These are phyloP conservation scores for Epinotia nisella DNA, from an alignment of 2,888 invertebrate genomes.

Conservation along the genomic window DNA sequence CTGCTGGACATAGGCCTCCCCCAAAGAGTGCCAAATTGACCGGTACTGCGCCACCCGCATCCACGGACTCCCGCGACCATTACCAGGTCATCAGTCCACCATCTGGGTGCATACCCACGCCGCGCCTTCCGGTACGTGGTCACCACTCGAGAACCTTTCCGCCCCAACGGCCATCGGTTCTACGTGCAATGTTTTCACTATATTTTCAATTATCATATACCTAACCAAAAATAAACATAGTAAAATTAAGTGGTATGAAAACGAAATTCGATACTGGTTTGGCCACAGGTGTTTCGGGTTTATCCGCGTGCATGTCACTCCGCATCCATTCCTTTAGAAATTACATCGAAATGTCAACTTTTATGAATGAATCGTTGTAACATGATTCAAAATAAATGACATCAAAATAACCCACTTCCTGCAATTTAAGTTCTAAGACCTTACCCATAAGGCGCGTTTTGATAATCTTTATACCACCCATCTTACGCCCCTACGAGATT, in stretches of 20 bases:
- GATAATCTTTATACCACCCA: not conserved
- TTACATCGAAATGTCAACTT: conserved; percentile 39
- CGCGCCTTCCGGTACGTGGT: too few species aligned
- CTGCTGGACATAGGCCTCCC: too few species aligned
- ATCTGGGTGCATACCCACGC: too few species aligned
- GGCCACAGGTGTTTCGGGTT: conserved; percentile 38
- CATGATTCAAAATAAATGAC: conserved; percentile 16
- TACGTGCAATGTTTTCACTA: too few species aligned
- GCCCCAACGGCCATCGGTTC: too few species aligned
- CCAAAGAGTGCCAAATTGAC: too few species aligned
- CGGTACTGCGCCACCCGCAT: too few species aligned
- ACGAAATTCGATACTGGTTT: conserved; percentile 15
- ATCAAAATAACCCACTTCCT: not conserved
- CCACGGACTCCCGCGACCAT: too few species aligned
- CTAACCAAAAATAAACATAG: too few species aligned
- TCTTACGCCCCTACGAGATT: conserved; percentile 19
- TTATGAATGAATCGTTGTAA: conserved; percentile 52
- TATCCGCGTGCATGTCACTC: conserved; percentile 16
- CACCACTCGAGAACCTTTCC: too few species aligned
- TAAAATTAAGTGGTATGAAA: conserved; percentile 7
- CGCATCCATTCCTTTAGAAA: conserved; percentile 31
- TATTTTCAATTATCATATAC: too few species aligned
- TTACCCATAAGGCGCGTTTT: conserved; percentile 9
- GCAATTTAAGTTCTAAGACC: not conserved
- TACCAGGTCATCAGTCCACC: too few species aligned